Evolutionary conservation across 2,113 vertebrate genomes (phyloP).

Genomic region (Carollia perspicillata): DNA sequence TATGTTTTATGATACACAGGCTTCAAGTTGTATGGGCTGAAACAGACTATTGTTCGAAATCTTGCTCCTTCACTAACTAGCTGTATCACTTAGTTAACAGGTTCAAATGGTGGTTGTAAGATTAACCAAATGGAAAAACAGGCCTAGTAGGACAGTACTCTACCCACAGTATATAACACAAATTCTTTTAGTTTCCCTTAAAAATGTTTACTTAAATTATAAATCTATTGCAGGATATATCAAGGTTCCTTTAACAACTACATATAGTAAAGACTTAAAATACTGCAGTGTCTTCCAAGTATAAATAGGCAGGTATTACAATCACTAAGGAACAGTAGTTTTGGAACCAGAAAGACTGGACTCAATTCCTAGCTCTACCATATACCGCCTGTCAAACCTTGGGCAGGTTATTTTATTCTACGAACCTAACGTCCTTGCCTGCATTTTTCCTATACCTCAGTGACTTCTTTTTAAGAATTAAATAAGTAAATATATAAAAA

Average conservation of each 20-base stretch:
- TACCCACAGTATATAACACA: background rate
- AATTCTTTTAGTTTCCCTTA: conserved; percentile 24
- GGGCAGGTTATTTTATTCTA: background rate
- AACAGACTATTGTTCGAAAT: background rate
- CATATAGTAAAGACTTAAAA: background rate
- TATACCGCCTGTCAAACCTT: background rate
- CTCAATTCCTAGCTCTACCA: background rate
- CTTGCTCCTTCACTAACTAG: background rate
- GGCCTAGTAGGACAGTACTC: background rate
- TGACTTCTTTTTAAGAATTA: background rate
- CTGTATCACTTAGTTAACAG: background rate
- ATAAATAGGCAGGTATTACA: background rate
- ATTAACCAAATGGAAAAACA: conserved; percentile 21
- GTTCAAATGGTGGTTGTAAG: background rate
- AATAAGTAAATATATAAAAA: background rate
- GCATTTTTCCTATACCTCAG: background rate
- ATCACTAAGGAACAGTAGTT: background rate
- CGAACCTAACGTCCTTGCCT: background rate
- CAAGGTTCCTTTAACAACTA: background rate
- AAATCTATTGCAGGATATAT: conserved; percentile 26
- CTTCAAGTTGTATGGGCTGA: background rate
- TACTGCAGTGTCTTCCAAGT: background rate
- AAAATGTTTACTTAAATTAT: conserved; percentile 20
- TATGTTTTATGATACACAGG: background rate
- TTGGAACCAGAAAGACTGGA: background rate